These are phyloP conservation scores for Trichonephila inaurata DNA, from an alignment of 1,140 invertebrate species.

Conservation along the genomic window DNA sequence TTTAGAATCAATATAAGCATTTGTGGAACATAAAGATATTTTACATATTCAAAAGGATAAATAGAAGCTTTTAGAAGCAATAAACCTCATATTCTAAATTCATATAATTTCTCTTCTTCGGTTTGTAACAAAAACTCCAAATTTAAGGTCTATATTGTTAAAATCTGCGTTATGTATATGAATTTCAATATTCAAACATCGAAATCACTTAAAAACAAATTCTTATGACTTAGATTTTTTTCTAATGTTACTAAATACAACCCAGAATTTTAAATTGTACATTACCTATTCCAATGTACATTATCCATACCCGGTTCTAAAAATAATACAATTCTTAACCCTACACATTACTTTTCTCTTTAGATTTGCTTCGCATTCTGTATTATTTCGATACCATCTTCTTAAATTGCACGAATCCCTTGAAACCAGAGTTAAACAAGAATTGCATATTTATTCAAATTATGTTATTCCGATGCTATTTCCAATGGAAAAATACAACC, in stretches of 20 bases:
- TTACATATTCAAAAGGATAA: too few relatives aligned
- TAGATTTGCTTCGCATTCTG: background rate
- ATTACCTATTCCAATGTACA: background rate
- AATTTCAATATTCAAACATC: background rate
- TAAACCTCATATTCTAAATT: too few relatives aligned
- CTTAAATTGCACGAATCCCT: conserved; percentile 12
- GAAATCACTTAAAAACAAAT: background rate
- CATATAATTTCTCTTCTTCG: too few relatives aligned
- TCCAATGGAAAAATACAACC: background rate
- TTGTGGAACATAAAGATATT: too few relatives aligned
- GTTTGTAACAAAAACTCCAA: too few relatives aligned
- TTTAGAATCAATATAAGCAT: too few relatives aligned
- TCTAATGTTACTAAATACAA: background rate
- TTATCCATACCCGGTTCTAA: background rate
- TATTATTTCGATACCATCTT: background rate
- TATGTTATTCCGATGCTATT: conserved; percentile 3
- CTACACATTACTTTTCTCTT: background rate
- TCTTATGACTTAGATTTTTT: background rate
- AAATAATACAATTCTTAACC: background rate
- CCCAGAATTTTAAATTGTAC: background rate
- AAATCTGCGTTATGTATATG: background rate
- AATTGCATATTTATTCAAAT: conserved; percentile 28
- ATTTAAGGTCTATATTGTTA: too few relatives aligned
- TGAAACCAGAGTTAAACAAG: background rate
- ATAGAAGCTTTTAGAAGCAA: too few relatives aligned